phyloP scores from a whole-genome alignment of 2,113 vertebrate species.

The Rhegmatorhina hoffmannsi region DNA sequence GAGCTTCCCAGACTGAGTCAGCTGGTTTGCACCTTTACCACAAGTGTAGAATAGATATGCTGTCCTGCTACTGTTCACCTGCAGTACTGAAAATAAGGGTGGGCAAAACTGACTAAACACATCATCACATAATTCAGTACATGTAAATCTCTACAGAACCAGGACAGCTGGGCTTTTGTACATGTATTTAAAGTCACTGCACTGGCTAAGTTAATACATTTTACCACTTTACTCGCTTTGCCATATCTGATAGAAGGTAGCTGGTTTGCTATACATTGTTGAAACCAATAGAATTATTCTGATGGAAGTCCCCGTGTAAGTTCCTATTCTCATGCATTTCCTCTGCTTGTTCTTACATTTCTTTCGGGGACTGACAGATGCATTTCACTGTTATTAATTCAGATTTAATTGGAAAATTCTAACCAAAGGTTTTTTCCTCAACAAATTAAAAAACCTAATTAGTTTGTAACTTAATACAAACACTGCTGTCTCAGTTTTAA shows the following conservation, averaged over 20 bases:
- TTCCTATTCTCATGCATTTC: not conserved
- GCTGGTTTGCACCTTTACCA: not conserved
- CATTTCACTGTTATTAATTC: not conserved
- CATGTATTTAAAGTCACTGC: not conserved
- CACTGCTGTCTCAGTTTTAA: not conserved
- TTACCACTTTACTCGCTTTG: not conserved
- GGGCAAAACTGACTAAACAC: not conserved
- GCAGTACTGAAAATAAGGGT: not conserved
- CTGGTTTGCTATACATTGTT: not conserved
- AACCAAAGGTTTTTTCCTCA: not conserved
- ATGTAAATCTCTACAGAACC: not conserved
- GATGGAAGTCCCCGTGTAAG: not conserved
- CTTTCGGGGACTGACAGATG: not conserved
- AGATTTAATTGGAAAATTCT: constrained; percentile 5
- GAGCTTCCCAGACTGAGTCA: not conserved
- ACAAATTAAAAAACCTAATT: not conserved
- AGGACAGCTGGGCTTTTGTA: not conserved
- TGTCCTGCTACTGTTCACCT: not conserved
- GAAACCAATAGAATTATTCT: not conserved
- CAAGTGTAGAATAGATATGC: fast-evolving
- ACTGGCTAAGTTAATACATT: not conserved
- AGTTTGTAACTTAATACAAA: not conserved
- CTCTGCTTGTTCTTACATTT: not conserved
- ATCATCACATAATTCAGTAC: not conserved
- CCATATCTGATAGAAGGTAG: not conserved